Conservation (phyloP, 2,888 invertebrate genomes). For the Glaucopsyche alexis region DNA sequence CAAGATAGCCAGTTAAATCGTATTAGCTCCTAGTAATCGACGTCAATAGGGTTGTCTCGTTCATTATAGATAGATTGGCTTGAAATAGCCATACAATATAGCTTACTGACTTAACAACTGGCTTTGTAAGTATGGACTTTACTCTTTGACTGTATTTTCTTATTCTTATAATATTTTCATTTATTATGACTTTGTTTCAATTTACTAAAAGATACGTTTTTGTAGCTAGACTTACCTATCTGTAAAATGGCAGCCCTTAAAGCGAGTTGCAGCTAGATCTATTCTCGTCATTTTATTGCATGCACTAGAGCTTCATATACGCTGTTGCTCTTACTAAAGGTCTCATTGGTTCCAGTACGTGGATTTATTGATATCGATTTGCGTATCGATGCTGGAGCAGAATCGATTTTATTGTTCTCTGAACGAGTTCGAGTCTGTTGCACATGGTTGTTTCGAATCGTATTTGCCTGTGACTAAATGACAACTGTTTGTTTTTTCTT, state of each 20-base stretch:
- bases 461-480: background rate
- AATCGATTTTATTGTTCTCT: slow-evolving; percentile 24
- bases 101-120: background rate
- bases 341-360: slow-evolving; percentile 33
- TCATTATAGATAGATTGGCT: background rate
- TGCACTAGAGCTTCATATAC: slow-evolving; percentile 33
- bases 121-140: background rate
- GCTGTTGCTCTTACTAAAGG: slow-evolving; percentile 36
- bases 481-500: background rate
- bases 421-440: background rate
- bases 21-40: slow-evolving; percentile 55
- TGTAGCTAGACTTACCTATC: background rate
- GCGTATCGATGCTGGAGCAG: slow-evolving; percentile 10
- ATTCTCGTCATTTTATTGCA: slow-evolving; percentile 37
- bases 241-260: slow-evolving; percentile 15
- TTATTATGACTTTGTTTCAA: background rate
- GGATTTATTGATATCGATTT: slow-evolving; percentile 32
- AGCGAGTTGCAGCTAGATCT: slow-evolving; percentile 35
- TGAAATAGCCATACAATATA: background rate
- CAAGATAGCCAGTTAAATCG: slow-evolving; percentile 57
- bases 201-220: background rate
- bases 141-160: background rate
- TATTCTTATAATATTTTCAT: background rate
- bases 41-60: slow-evolving; percentile 30
- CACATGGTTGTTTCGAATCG: slow-evolving; percentile 13